Conservation (phyloP, 2,888 invertebrate species). For the Mythimna lalbum region DNA sequence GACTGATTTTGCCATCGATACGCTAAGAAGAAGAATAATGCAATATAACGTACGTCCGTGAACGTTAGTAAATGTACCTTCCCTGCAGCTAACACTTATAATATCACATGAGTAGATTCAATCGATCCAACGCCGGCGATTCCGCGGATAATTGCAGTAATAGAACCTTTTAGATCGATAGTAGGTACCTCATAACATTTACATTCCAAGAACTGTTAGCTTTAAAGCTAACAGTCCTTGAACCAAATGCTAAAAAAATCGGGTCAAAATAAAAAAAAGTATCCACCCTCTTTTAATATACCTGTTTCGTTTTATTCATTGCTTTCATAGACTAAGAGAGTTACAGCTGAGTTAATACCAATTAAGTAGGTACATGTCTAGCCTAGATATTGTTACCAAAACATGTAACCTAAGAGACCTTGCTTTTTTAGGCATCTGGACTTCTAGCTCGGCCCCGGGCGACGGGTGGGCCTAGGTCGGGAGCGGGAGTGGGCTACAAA, state of each 20-base stretch:
- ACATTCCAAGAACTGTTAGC: background rate
- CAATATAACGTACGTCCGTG: background rate
- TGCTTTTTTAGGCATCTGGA: constrained; percentile 50
- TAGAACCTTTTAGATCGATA: constrained; percentile 40
- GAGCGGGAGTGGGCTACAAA: constrained; percentile 40
- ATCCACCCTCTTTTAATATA: background rate
- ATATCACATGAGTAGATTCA: constrained; percentile 26
- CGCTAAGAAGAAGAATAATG: no score
- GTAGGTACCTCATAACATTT: constrained; percentile 17
- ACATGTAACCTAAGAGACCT: constrained; percentile 54
- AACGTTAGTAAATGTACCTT: constrained; percentile 15
- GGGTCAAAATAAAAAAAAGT: background rate
- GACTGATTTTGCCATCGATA: no score
- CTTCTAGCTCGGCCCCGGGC: constrained; percentile 48
- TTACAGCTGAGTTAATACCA: constrained; percentile 58
- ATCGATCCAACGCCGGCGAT: constrained; percentile 26
- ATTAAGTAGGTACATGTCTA: constrained; percentile 59
- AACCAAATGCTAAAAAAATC: background rate
- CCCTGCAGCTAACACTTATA: constrained; percentile 11
- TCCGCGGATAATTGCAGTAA: constrained; percentile 38
- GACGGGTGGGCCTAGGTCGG: constrained; percentile 14
- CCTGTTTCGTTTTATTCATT: constrained; percentile 3
- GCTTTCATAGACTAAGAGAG: constrained; percentile 20
- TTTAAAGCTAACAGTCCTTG: constrained; percentile 4
- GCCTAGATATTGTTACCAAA: constrained; percentile 53